Percentiles rank a stretch among this genome's conserved stretches.
Conservation (phyloP, 2,113 vertebrate species). For the Eulemur rufifrons region DNA sequence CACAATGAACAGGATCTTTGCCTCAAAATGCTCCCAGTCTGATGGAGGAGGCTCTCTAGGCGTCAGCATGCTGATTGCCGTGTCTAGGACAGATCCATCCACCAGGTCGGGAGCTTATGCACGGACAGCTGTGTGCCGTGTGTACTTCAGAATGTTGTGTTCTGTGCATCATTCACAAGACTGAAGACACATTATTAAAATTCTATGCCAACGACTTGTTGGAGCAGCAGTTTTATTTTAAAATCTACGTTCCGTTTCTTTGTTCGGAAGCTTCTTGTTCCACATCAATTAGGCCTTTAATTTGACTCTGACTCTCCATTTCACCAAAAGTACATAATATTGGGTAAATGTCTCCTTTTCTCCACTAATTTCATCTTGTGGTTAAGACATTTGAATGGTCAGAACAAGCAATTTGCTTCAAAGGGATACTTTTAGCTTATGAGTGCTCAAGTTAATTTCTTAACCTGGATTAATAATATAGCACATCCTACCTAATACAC, state of each 20-base stretch:
- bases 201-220: neutral
- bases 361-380: constrained; percentile 15
- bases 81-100: neutral
- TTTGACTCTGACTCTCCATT: constrained; percentile 37
- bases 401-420: constrained; percentile 5
- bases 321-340: neutral
- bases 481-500: neutral
- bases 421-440: neutral
- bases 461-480: neutral
- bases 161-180: constrained; percentile 17
- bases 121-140: neutral
- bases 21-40: neutral
- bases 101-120: neutral
- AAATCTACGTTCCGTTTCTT: constrained; percentile 27
- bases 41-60: neutral
- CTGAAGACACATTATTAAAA: neutral
- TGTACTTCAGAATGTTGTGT: neutral
- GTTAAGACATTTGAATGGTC: neutral
- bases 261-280: constrained; percentile 26
- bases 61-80: neutral
- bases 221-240: neutral
- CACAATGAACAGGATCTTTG: neutral
- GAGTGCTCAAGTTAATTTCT: neutral
- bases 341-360: constrained; percentile 9
- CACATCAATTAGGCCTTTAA: neutral